phyloP scores from a whole-genome alignment of 2,888 invertebrate genomes.

The Cantharis rufa region DNA sequence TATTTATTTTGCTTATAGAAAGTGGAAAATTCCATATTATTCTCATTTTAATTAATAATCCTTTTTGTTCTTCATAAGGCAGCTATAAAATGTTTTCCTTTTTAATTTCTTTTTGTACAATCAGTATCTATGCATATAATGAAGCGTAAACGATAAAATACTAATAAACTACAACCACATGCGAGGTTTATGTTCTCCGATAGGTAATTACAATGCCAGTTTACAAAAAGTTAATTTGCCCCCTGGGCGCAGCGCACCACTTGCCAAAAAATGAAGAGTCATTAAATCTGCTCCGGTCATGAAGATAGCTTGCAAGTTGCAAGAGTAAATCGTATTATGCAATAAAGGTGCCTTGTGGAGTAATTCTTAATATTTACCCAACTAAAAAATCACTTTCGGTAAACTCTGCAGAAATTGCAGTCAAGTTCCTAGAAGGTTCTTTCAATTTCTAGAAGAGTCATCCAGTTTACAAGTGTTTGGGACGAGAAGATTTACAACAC shows the following conservation, averaged over 20 bases:
- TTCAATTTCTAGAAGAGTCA: not conserved
- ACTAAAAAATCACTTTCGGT: not conserved
- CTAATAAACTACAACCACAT: not conserved
- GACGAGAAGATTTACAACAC: not conserved
- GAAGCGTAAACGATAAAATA: not conserved
- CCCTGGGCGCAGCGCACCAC: not conserved
- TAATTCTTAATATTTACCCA: not conserved
- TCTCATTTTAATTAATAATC: not conserved
- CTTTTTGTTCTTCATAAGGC: not conserved
- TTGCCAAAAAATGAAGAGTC: constrained; percentile 3
- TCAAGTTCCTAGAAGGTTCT: not conserved
- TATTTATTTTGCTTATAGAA: not conserved
- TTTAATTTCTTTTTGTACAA: not conserved
- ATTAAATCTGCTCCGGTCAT: not conserved
- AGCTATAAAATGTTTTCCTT: not conserved
- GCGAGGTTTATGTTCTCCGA: not conserved
- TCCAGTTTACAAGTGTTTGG: not conserved
- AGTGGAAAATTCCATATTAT: not conserved
- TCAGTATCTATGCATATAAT: not conserved
- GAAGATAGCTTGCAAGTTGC: not conserved
- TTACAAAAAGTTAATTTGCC: constrained; percentile 11
- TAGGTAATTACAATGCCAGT: constrained; percentile 2
- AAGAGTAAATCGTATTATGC: not conserved
- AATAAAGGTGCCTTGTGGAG: not conserved
- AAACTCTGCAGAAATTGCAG: not conserved